These are phyloP conservation scores for Synergus laeviventris DNA, from an alignment of 2,888 invertebrate species.

Conservation along the genomic window DNA sequence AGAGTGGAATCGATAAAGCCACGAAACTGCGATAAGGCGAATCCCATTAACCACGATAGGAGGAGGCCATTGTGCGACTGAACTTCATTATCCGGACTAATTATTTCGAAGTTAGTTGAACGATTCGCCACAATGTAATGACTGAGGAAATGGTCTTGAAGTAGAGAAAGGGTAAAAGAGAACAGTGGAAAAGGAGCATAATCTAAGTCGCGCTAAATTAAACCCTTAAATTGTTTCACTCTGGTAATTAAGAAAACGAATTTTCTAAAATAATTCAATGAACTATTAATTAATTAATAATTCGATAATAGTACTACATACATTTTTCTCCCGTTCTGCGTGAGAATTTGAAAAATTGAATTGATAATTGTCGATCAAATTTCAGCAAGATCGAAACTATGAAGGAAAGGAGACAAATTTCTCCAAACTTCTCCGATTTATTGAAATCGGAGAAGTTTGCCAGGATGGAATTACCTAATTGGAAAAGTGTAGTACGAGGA, in stretches of 20 bases:
- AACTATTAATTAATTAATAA: neutral
- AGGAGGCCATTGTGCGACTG: conserved; percentile 67
- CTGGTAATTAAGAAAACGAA: conserved; percentile 68
- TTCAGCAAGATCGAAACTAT: conserved; percentile 39
- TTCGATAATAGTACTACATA: too few species aligned
- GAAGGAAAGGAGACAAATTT: conserved; percentile 47
- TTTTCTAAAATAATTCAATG: conserved; percentile 46
- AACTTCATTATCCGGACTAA: conserved; percentile 73
- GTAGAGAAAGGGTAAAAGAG: conserved; percentile 48
- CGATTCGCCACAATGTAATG: conserved; percentile 72
- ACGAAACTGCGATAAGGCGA: conserved; percentile 63
- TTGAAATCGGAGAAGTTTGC: conserved; percentile 53
- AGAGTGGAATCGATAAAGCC: conserved; percentile 67
- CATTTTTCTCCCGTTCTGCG: neutral
- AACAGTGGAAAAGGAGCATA: conserved; percentile 54
- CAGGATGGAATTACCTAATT: conserved; percentile 54
- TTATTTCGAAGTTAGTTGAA: conserved; percentile 73
- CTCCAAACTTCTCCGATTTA: too few species aligned
- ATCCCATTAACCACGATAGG: conserved; percentile 66
- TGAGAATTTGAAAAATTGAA: neutral
- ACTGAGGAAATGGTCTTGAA: conserved; percentile 65
- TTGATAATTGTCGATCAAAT: conserved; percentile 41
- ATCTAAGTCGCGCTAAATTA: conserved; percentile 54
- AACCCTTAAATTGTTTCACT: conserved; percentile 65
- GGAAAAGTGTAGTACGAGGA: conserved; percentile 52